Base-by-base conservation (phyloP, 2,113 vertebrate genomes). In the Hipposideros armiger region DNA sequence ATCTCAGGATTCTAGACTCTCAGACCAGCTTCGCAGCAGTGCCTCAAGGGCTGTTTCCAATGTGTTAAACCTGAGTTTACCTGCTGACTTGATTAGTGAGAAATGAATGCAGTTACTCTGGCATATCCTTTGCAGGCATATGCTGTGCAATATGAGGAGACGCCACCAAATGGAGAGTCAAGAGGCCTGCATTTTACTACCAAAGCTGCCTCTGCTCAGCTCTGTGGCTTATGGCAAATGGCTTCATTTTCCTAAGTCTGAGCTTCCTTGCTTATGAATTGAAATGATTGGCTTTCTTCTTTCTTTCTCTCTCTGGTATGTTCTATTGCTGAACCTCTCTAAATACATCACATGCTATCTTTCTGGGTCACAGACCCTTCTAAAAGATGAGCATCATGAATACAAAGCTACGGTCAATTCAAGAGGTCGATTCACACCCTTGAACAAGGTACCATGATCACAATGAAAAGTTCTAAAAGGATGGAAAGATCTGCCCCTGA, bases 51-150 rank as follows among this genome's bases (percentile, higher is more conserved):
- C 56, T 92, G 36, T 58, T 91, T 96, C 70, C 58, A 86, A 50
- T 92, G 67, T 86, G 62, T 89, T 93, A 95, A 93, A 70, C 36
- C 28, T 47, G 42, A 83, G n/a, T 90, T 90, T 93, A 89, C 74
- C 11, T 72, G 80, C 56, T 77, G 69, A 83, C n/a, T 72, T 76
- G 78, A 95, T 95, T 92, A 93, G 56, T 91, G 69, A 91, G 56
- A 30, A 95, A 90, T 52, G 52, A 91, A 83, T 19, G 20, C n/a
- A 72, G 54, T 77, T 92, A 32, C 32, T 62, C 67, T 32, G 62
- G 54, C 54, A 24, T 52, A 62, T n/a, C 17, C 69, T 95, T 73
- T 85, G 62, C 15, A 78, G 36, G 28, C 56, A n/a, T 45, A 76
- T 72, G 45, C 72, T 32, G 8, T 56, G 30, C 19, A 32, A 14